phyloP scores from a whole-genome alignment of 2,888 invertebrate species.

The Toxonevra muliebris region DNA sequence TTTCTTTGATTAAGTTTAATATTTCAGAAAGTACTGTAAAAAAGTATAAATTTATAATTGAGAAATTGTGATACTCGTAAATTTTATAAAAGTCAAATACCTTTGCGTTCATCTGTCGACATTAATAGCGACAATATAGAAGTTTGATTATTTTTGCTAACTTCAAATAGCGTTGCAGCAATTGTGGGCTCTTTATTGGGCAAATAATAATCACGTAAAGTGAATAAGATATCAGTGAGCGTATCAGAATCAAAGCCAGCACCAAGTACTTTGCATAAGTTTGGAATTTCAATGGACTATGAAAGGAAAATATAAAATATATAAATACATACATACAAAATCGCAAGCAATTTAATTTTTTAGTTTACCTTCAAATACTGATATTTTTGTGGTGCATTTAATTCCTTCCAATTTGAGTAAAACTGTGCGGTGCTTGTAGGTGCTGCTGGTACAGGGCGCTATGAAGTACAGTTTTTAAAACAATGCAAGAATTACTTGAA shows the following conservation, averaged over 20 bases:
- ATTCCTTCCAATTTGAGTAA: slow-evolving; percentile 61
- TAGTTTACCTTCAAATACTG: slow-evolving; percentile 55
- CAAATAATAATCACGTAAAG: slow-evolving; percentile 55
- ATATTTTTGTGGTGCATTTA: slow-evolving; percentile 56
- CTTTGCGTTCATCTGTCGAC: slow-evolving; percentile 55
- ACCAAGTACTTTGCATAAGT: slow-evolving; percentile 60
- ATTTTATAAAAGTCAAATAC: slow-evolving; percentile 42
- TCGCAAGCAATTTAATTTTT: not conserved
- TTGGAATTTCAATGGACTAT: slow-evolving; percentile 52
- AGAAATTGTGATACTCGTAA: not conserved
- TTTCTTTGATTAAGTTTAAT: slow-evolving; percentile 48
- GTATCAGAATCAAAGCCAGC: slow-evolving; percentile 62
- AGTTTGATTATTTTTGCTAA: slow-evolving; percentile 59
- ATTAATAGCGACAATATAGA: slow-evolving; percentile 58
- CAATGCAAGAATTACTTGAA: not conserved
- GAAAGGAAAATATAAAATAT: slow-evolving; percentile 15
- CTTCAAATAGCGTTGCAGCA: slow-evolving; percentile 51
- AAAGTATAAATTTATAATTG: not conserved
- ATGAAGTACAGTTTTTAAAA: not conserved
- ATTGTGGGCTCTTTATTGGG: slow-evolving; percentile 50
- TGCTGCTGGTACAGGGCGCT: slow-evolving; percentile 51
- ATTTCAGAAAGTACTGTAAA: slow-evolving; percentile 48
- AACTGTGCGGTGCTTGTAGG: slow-evolving; percentile 61
- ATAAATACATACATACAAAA: too few relatives aligned
- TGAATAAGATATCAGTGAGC: slow-evolving; percentile 53